Conservation (phyloP, 2,797 vertebrate species). For the Myotis myotis region DNA sequence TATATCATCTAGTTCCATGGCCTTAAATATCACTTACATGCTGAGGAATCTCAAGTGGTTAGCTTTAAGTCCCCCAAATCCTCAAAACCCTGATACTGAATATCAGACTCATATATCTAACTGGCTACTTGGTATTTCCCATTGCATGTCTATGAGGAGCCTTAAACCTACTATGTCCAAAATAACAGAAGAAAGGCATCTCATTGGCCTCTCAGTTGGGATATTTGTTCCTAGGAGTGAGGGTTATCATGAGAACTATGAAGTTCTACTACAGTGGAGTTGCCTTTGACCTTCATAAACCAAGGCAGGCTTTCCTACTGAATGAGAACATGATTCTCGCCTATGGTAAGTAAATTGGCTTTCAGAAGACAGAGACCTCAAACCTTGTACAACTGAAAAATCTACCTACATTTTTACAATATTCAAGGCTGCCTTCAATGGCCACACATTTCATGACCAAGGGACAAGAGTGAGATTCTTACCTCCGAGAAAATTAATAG, state of each 20-base stretch:
- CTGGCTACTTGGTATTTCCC: background rate
- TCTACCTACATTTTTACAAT: background rate
- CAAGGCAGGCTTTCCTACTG: background rate
- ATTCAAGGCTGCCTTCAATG: background rate
- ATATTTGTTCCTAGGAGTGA: background rate
- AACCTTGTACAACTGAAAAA: background rate
- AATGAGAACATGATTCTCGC: background rate
- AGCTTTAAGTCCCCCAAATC: background rate
- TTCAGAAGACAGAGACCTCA: background rate
- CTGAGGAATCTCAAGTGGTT: background rate
- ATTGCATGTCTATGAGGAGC: background rate
- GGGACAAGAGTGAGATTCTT: background rate
- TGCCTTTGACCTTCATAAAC: background rate
- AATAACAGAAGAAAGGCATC: background rate
- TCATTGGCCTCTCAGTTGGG: background rate
- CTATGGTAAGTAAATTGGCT: background rate
- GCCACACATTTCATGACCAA: background rate
- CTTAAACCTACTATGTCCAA: background rate
- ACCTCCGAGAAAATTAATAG: conserved; percentile 40
- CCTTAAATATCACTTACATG: background rate
- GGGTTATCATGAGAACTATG: background rate
- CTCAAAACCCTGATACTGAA: background rate
- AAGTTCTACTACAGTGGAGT: background rate
- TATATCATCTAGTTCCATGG: background rate
- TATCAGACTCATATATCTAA: background rate